Base-by-base conservation (phyloP, 2,797 vertebrate genomes). In the Sebastes nivosus region DNA sequence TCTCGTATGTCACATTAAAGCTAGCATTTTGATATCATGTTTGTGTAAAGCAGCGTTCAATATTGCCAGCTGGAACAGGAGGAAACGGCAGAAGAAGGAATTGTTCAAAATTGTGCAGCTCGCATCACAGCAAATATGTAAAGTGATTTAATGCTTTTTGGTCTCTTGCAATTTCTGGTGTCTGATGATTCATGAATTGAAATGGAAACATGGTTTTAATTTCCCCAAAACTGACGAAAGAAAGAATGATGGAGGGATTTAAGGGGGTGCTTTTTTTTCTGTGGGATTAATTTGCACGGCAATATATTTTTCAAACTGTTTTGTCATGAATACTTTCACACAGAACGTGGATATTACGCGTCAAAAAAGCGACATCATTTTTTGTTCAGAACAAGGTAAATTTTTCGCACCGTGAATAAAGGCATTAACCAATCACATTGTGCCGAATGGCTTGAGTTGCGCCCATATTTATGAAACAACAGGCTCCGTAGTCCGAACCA, bases 311-410 rank as follows among this genome's bases (percentile, higher is more conserved):
- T 46, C 42, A 46, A 46, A 46, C 42, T 46, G 42, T 46, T 46
- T 46, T 46, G 42, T 46, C 42, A 18, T 18, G 42, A 18, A 46
- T 46, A 46, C 16, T 46, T 46, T 18, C 42, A 46, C 42, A 18
- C 14, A 46, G 16, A 46, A 46, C 42, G 42, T 0, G 0, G 18
- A 46, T 46, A 18, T 46, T 46, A 46, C 42, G 42, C 14, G 3
- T 46, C 0, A 0, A 8, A 46, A 46, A 46, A 46, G 42, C 16
- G 1, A 46, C 16, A 0, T 18, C 0, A 46, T 46, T 18, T 46
- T 46, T 46, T 46, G 6, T 46, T 18, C 42, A 46, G 42, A 46
- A 46, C 6, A 46, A 18, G 42, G 42, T 46, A 0, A 1, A 46
- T 18, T 18, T 18, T 46, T 1, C 0, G 6, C 38, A 42, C 38